These are phyloP conservation scores for Cygnus olor DNA, from an alignment of 2,797 vertebrate genomes.

Conservation along the genomic window DNA sequence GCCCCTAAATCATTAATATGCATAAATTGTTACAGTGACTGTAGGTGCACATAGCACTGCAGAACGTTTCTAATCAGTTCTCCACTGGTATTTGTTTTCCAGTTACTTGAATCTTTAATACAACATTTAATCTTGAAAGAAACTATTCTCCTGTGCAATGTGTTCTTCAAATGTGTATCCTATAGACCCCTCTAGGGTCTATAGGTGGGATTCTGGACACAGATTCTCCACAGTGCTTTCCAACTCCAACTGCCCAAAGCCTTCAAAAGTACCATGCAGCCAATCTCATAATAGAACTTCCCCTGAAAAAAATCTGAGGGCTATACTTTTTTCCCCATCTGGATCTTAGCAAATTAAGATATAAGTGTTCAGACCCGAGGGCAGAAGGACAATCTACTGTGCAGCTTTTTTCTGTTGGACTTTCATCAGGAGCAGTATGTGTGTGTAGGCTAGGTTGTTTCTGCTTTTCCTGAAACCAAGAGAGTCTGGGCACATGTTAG, in stretches of 20 bases:
- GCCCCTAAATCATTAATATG: not conserved
- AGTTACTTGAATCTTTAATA: not conserved
- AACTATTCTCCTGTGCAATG: fast-evolving
- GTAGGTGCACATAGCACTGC: not conserved
- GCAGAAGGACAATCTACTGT: not conserved
- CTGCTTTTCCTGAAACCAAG: not conserved
- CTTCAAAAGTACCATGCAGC: not conserved
- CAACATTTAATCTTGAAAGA: not conserved
- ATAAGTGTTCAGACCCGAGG: not conserved
- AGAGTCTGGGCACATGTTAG: not conserved
- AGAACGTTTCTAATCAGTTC: not conserved
- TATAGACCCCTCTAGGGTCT: not conserved
- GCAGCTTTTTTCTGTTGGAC: not conserved
- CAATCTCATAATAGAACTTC: not conserved
- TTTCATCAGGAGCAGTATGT: not conserved
- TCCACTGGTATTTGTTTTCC: not conserved
- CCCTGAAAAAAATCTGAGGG: not conserved
- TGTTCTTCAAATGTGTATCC: not conserved
- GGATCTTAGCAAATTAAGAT: not conserved
- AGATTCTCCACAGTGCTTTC: not conserved
- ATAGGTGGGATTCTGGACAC: not conserved
- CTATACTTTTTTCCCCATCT: not conserved
- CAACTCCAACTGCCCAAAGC: not conserved
- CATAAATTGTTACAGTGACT: not conserved
- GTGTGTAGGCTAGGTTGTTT: not conserved